phyloP scores from a whole-genome alignment of 2,888 invertebrate species.

The Lochmaea crataegi region DNA sequence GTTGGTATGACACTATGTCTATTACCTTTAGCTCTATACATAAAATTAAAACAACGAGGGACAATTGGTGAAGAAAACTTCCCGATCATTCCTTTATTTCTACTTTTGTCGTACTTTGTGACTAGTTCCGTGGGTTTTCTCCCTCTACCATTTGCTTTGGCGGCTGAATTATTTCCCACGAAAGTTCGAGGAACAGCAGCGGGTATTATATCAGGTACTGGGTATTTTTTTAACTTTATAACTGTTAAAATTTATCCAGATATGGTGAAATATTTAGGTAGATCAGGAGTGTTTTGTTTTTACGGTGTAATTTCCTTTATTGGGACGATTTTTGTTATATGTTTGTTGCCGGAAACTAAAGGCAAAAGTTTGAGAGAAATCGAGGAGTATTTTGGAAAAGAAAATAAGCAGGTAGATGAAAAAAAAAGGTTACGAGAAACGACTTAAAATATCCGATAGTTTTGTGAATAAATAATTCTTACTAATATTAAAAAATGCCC shows the following conservation, averaged over 20 bases:
- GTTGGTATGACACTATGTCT: conserved; percentile 69
- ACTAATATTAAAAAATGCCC: too few relatives aligned
- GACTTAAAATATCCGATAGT: too few relatives aligned
- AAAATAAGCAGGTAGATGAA: conserved; percentile 34
- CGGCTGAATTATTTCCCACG: conserved; percentile 69
- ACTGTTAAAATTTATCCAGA: conserved; percentile 68
- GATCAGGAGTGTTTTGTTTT: conserved; percentile 67
- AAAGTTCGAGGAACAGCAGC: conserved; percentile 68
- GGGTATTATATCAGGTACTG: conserved; percentile 65
- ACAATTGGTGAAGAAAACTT: conserved; percentile 50
- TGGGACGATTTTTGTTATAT: conserved; percentile 66
- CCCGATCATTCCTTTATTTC: conserved; percentile 63
- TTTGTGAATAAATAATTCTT: too few relatives aligned
- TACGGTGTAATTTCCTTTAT: conserved; percentile 65
- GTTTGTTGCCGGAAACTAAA: conserved; percentile 68
- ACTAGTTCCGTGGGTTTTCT: conserved; percentile 69
- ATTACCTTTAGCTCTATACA: conserved; percentile 65
- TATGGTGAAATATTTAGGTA: conserved; percentile 62
- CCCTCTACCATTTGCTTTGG: conserved; percentile 70
- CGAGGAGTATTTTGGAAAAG: conserved; percentile 64
- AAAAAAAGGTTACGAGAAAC: conserved; percentile 12
- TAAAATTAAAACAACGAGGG: conserved; percentile 57
- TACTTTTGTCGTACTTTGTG: conserved; percentile 67
- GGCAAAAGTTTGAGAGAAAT: conserved; percentile 68
- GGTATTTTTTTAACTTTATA: conserved; percentile 68